Base-by-base conservation (phyloP, 2,888 invertebrate genomes). In the Ophion slaviceki region DNA sequence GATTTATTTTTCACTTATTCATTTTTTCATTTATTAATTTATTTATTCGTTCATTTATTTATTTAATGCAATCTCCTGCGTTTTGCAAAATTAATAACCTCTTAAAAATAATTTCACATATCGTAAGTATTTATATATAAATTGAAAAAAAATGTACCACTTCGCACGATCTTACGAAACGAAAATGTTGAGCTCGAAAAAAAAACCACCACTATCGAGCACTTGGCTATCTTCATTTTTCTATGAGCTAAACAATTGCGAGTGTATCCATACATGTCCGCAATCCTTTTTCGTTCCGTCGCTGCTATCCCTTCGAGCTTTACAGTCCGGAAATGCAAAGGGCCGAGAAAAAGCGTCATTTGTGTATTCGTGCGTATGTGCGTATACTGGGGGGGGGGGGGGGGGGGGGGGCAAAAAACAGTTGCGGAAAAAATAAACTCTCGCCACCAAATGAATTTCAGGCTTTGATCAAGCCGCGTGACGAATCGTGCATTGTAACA, bases 381-480 rank as follows among this genome's bases (percentile, higher is more conserved):
- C 47, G 62, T 45, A 70, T 57, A 20, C 57, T 20, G 14, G 66
- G 36, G 75, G 62, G 53, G 75, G 62, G 53, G 75, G 62, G 53
- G n/a, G n/a, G 14, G 66, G 36, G 14, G 66, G 36, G 75, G 62
- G 53, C 24, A 53, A 68, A 57, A 75, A 79, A 62, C n/a, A 32
- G 64, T 24, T 24, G n/a, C n/a, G 36, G 61, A 36, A 36, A 57
- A 75, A 81, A 68, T 53, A 62, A 72, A 74, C 67, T 14, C 28
- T 17, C 66, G 59, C 28, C 28, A 61, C 74, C 36, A 53, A 67
- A 83, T 82, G 78, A 83, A 83, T 83, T 78, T 68, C 74, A 62
- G 28, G 74, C 61, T 83, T 74, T 83, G 78, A 83, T 79, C 74
- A 83, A 74, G 67, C 67, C 62, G n/a, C 61, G 62, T 68, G 47